Percentiles rank a stretch among this genome's conserved stretches.
These are phyloP conservation scores for Pelobates fuscus DNA, from an alignment of 2,113 vertebrate species.

Conservation along the genomic window DNA sequence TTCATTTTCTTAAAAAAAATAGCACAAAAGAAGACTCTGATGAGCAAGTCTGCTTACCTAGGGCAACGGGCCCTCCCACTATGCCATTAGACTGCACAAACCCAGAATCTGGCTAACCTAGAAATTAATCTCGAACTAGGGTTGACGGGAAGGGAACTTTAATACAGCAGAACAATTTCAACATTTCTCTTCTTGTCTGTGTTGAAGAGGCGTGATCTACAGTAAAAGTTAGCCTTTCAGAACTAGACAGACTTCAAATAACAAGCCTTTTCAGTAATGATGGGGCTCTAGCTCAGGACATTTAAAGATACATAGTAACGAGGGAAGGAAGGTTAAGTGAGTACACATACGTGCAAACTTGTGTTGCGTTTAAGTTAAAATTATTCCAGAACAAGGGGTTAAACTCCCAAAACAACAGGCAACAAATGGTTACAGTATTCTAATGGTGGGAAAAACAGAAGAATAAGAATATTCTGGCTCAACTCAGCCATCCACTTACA, in stretches of 20 bases:
- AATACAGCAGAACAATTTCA: slow-evolving; percentile 22
- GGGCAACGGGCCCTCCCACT: slow-evolving; percentile 72
- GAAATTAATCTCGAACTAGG: slow-evolving; percentile 50
- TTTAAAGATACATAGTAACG: not conserved
- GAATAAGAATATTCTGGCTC: slow-evolving; percentile 5
- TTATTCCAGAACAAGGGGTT: slow-evolving; percentile 20
- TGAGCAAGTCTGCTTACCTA: slow-evolving; percentile 72
- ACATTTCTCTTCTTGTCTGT: slow-evolving; percentile 13
- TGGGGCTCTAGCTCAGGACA: slow-evolving; percentile 12
- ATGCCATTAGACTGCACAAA: slow-evolving; percentile 78
- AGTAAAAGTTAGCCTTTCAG: slow-evolving; percentile 19
- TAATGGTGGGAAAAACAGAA: not conserved
- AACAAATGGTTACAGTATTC: slow-evolving; percentile 18
- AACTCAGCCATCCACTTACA: slow-evolving; percentile 22
- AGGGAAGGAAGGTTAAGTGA: slow-evolving; percentile 53
- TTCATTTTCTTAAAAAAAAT: slow-evolving; percentile 78
- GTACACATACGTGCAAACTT: slow-evolving; percentile 33
- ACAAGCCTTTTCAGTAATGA: slow-evolving; percentile 21
- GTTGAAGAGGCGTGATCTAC: slow-evolving; percentile 20
- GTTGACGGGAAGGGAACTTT: not conserved
- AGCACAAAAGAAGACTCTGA: slow-evolving; percentile 82
- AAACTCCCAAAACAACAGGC: slow-evolving; percentile 36
- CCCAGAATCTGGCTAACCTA: slow-evolving; percentile 72
- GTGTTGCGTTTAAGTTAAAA: slow-evolving; percentile 1
- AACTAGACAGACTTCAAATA: not conserved